Evolutionary conservation across 1,140 invertebrate genomes (phyloP), one percentile per base, ranked within the genome.

Genomic region (Anadara kagoshimensis): DNA sequence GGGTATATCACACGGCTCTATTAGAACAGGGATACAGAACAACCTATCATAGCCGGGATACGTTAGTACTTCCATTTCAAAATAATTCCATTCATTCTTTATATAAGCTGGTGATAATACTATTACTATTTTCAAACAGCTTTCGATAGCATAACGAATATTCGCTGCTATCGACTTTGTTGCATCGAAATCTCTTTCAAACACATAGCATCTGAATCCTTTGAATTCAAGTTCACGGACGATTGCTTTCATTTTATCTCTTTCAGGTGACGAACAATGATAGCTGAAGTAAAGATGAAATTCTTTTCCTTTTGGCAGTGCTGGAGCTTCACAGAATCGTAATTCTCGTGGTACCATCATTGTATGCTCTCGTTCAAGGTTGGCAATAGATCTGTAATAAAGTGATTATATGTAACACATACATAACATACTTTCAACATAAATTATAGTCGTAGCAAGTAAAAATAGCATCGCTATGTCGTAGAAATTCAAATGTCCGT

Each of bases 191-290:
- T 75, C 73, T 41, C 62, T 47, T 29, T 66, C 66, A 41, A 70
- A 75, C 14, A 70, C 63, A 62, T 68, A 75, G 41, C 73, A 75
- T 58, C 66, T 75, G 36, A 63, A 75, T 43, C 73, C 73, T 22
- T 53, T 56, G n/a, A 62, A 53, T 62, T 75, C 73, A 5, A 75
- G 49, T 47, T 75, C 73, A 18, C 73, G 44, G 0, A 62, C 41
- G 16, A 75, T 68, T 18, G 64, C 67, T 62, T 75, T 75, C 10
- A 75, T 68, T 68, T 68, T 70, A 29, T 75, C 59, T 57, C 62
- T 56, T 41, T 75, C 73, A n/a, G 62, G 62, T 56, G 53, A 53
- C 49, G 63, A 63, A 44, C 51, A 24, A n/a, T 75, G 62, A 18
- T 61, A 75, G 49, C 67, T 66, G 45, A 75, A 75, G 56, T 66